Conservation (phyloP, 2,797 vertebrate species). For the Cyclopterus lumpus region DNA sequence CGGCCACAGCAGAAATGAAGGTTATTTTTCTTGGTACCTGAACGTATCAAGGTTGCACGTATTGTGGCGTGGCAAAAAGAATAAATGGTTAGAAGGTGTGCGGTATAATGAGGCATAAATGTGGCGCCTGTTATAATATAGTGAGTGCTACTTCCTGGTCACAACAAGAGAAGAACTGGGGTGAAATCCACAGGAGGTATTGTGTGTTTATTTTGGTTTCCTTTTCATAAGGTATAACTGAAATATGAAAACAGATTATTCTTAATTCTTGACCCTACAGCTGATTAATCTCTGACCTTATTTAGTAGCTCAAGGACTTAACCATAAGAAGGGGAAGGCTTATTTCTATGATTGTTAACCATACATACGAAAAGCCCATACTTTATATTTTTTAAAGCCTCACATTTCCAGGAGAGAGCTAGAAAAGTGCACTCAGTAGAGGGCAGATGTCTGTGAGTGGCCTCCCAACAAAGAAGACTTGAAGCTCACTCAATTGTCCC, state of each 20-base stretch:
- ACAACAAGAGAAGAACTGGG: not conserved
- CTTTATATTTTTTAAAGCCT: not conserved
- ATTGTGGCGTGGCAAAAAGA: not conserved
- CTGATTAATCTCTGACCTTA: too few relatives aligned
- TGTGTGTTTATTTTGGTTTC: not conserved
- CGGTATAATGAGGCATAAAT: not conserved
- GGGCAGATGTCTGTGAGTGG: too few relatives aligned
- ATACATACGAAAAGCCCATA: not conserved
- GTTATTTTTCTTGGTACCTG: conserved; percentile 43
- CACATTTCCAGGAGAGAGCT: not conserved
- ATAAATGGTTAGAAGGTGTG: not conserved
- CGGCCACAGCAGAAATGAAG: conserved; percentile 28
- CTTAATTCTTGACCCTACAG: not conserved
- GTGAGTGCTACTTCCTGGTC: conserved; percentile 2
- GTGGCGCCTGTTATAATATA: not conserved
- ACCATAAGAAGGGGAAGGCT: not conserved
- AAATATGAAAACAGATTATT: not conserved
- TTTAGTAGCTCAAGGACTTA: not conserved
- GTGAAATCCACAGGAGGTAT: not conserved
- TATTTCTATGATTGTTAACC: not conserved
- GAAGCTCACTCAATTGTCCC: too few relatives aligned
- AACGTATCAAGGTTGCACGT: conserved; percentile 5
- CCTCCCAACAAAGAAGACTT: too few relatives aligned
- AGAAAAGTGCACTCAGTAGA: too few relatives aligned
- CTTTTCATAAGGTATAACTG: not conserved